phyloP scores from a whole-genome alignment of 1,140 invertebrate genomes.

The Drosophila sp. region DNA sequence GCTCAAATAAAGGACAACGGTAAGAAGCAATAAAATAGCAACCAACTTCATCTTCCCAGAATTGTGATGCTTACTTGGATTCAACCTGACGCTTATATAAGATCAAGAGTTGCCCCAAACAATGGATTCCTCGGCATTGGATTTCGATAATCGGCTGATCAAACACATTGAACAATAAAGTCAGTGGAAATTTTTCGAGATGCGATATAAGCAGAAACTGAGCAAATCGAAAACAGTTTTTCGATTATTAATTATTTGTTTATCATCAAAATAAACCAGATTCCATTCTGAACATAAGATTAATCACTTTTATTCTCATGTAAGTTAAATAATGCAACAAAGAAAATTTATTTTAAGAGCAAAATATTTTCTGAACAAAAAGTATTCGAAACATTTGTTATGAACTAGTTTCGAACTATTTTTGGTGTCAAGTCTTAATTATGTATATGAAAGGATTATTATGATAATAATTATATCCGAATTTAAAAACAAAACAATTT shows the following conservation, averaged over 20 bases:
- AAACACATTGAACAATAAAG: neutral
- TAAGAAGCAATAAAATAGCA: neutral
- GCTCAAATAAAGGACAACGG: neutral
- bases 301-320: neutral
- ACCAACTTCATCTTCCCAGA: conserved; percentile 4
- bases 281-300: neutral
- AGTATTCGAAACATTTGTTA: too few relatives aligned
- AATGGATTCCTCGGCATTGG: neutral
- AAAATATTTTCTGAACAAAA: too few relatives aligned
- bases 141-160: neutral
- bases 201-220: neutral
- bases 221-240: neutral
- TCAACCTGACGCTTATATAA: conserved; percentile 7
- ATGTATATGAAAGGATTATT: too few relatives aligned
- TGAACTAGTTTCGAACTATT: too few relatives aligned
- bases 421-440: too few relatives aligned
- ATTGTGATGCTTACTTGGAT: neutral
- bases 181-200: neutral
- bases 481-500: too few relatives aligned
- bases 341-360: too few relatives aligned
- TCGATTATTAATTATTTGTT: neutral
- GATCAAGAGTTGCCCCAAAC: neutral
- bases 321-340: too few relatives aligned
- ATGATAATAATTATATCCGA: too few relatives aligned
- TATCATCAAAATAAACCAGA: neutral